Evolutionary conservation across 2,113 vertebrate species (phyloP), one percentile per base, ranked within the genome.

Genomic region (Phaethon lepturus): DNA sequence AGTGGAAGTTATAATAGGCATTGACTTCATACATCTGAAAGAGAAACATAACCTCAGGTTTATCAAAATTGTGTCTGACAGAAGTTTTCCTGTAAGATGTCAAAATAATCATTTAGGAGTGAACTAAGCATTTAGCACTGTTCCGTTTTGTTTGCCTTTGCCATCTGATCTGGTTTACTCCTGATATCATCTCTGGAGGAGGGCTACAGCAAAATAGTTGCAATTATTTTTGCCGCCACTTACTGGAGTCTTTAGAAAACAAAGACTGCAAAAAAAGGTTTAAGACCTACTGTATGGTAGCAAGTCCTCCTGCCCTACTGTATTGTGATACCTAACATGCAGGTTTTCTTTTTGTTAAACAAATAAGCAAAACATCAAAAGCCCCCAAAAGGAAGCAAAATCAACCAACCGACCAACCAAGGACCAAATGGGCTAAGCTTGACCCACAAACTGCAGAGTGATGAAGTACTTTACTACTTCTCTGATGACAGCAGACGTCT

Each of bases 61-160:
- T 82, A 86, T 93, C 60, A 84, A 93, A 96, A 86, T 60, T 62
- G 22, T 25, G 7, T 17, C 60, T 90, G 81, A 90, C 58, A 80
- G n/a, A 87, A 22, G 19, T 92, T 92, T 93, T 93, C 64, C 77
- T 90, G 35, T 72, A 87, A 89, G 44, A 45, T 93, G 69, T 87
- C 76, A 84, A 90, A 94, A 91, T 81, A 94, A 67, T 91, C 0
- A 0, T 81, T 89, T 89, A 75, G 52, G 35, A 89, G 28, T 64
- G 44, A 96, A 40, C 40, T 33, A 45, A 79, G 19, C 23, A 23
- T 81, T 77, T 78, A 78, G 47, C 40, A 59, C 25, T 68, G 44
- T 42, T 89, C 52, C 8, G 17, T 81, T 78, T 90, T 90, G 60
- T 62, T 94, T 85, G 33, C 6, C 0, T 89, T 87, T 94, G 75